These are phyloP conservation scores for Opisthocomus hoazin DNA, from an alignment of 2,113 vertebrate genomes.

Conservation along the genomic window DNA sequence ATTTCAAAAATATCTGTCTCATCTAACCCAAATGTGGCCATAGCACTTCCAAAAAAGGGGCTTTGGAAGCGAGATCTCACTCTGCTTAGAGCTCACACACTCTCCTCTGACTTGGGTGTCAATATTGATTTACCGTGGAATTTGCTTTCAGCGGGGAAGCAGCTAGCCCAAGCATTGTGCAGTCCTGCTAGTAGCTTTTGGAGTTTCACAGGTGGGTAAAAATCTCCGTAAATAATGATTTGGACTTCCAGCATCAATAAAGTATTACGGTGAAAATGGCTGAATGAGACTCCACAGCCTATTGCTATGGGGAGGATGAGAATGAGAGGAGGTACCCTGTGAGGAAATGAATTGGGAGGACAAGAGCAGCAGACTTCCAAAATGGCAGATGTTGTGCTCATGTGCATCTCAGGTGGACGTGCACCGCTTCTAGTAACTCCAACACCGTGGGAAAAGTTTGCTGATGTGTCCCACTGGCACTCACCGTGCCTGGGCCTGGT, in stretches of 20 bases:
- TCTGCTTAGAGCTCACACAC: background rate
- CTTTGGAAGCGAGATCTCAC: accelerated
- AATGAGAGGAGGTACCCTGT: background rate
- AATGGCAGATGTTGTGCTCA: background rate
- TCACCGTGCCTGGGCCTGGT: background rate
- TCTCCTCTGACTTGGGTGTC: background rate
- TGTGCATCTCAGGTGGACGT: background rate
- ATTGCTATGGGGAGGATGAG: background rate
- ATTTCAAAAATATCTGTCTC: background rate
- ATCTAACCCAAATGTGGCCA: background rate
- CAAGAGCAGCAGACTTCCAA: background rate
- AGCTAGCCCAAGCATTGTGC: background rate
- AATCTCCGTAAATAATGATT: background rate
- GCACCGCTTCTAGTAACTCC: background rate
- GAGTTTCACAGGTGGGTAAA: background rate
- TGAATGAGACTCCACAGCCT: background rate
- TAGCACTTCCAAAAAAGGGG: background rate
- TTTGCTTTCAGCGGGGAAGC: background rate
- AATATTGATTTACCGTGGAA: background rate
- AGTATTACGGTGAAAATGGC: background rate
- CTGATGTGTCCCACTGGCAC: too few relatives aligned
- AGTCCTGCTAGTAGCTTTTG: background rate
- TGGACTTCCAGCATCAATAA: background rate
- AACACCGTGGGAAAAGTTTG: background rate
- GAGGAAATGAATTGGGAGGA: background rate